Base-by-base conservation (phyloP, 2,797 vertebrate species). In the Heteromormyrus szaboi region DNA sequence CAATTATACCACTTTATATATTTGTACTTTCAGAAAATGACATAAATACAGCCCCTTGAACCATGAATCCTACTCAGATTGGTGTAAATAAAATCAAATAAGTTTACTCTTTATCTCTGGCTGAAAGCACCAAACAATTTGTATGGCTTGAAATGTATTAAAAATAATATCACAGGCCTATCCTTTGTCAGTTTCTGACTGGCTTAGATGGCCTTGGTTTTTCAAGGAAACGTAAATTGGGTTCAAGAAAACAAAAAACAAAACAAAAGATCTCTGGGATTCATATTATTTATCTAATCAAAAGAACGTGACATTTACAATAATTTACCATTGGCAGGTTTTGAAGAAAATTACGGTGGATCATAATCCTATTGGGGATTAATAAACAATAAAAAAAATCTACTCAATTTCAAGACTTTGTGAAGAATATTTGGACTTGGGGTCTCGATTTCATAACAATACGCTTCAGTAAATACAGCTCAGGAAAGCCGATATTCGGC, bases 331-430 rank as follows among this genome's bases (percentile, higher is more conserved):
- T 56, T 51, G 53, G 85, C 51, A 9, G 29, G 25, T 86, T 53
- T 37, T 56, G 85, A 86, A 37, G 22, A 86, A 86, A 33, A 51
- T 33, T 29, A 17, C 3, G 0, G 12, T 41, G 37, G 12, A 59
- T n/a, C 51, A 86, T 59, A 56, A 56, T 59, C 53, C 85, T 86
- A 50, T n/a, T 29, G 51, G 85, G 85, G 85, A 56, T 86, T 86
- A 86, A 9, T 86, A 56, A 56, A 86, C 9, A 14, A 2, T 11
- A 5, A 56, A 86, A 85, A 85, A 85, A 22, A 48, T 4, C 17
- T 11, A 33, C 50, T 51, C 12, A 54, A 29, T 85, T 85, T 50
- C 50, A 85, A 85, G 25, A 29, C 22, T 53, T 54, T 56, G 29
- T 33, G 22, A 41, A 54, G 22, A 17, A 53, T 29, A 53, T 54